Conservation (phyloP, 2,888 invertebrate genomes). For the Mamestra brassicae region DNA sequence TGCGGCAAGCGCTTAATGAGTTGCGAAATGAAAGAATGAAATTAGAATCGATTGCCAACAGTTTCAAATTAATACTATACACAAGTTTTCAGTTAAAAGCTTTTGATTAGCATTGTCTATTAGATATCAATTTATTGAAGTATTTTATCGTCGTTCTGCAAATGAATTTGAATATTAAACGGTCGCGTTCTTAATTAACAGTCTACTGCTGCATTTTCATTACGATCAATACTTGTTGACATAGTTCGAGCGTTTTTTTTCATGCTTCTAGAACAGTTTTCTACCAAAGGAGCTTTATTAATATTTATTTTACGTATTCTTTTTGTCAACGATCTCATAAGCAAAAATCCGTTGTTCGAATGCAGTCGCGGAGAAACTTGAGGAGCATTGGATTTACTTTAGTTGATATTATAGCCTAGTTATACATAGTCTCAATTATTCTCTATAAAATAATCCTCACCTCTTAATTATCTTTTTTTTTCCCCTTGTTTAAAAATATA, state of each 20-base stretch:
- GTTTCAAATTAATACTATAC: not conserved
- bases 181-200: constrained; percentile 31
- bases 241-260: constrained; percentile 23
- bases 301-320: constrained; percentile 11
- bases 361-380: not conserved
- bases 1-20: too few species aligned
- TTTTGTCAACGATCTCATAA: not conserved
- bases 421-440: not conserved
- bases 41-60: not conserved
- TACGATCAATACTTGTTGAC: constrained; percentile 24
- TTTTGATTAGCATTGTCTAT: not conserved
- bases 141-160: constrained; percentile 11
- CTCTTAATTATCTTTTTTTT: too few species aligned
- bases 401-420: not conserved
- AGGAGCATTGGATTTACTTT: not conserved
- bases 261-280: not conserved
- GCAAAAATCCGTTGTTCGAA: not conserved
- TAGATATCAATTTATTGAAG: constrained; percentile 19
- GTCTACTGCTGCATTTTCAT: constrained; percentile 42
- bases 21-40: too few species aligned
- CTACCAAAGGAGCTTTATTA: constrained; percentile 11
- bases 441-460: not conserved
- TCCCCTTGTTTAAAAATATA: too few species aligned
- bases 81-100: constrained; percentile 3
- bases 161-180: constrained; percentile 37